A percentile compares a stretch with the other conserved stretches of the same genome.
Conservation (phyloP, 1,140 invertebrate genomes). For the Drosophila rufa region DNA sequence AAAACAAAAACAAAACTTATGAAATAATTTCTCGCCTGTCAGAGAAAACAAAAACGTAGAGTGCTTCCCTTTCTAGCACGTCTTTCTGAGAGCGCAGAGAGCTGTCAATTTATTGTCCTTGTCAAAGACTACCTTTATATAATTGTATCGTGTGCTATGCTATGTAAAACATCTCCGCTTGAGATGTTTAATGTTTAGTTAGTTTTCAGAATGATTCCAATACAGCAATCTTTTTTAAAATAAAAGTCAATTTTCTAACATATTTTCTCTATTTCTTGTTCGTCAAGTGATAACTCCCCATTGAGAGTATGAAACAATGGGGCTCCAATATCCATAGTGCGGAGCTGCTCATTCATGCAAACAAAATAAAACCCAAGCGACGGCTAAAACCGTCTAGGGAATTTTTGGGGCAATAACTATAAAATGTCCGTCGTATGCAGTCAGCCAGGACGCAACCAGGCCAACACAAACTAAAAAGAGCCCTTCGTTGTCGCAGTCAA, state of each 20-base stretch:
- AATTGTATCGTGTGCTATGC: too few species aligned
- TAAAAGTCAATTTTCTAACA: neutral
- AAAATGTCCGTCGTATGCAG: conserved; percentile 73
- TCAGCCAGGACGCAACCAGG: conserved; percentile 51
- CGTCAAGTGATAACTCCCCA: conserved; percentile 62
- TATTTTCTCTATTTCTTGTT: conserved; percentile 21
- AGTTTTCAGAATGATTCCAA: neutral
- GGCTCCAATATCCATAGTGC: conserved; percentile 65
- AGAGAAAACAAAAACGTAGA: too few species aligned
- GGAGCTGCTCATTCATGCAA: conserved; percentile 55
- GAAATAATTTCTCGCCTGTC: too few species aligned
- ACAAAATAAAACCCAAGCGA: conserved; percentile 72
- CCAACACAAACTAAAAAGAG: conserved; percentile 43
- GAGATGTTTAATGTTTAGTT: neutral
- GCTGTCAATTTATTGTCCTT: too few species aligned
- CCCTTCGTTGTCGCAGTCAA: conserved; percentile 63
- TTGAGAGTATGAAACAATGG: conserved; percentile 74
- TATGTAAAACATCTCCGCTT: too few species aligned
- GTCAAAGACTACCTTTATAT: too few species aligned
- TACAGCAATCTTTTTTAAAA: neutral
- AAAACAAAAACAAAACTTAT: too few species aligned
- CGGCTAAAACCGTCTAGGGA: conserved; percentile 75
- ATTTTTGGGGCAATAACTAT: conserved; percentile 79
- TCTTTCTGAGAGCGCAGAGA: too few species aligned
- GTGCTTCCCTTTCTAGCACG: too few species aligned